Percentiles rank a stretch among this genome's conserved stretches.
Evolutionary conservation across 2,797 vertebrate species (phyloP).

Genomic region (Danionella dracula): DNA sequence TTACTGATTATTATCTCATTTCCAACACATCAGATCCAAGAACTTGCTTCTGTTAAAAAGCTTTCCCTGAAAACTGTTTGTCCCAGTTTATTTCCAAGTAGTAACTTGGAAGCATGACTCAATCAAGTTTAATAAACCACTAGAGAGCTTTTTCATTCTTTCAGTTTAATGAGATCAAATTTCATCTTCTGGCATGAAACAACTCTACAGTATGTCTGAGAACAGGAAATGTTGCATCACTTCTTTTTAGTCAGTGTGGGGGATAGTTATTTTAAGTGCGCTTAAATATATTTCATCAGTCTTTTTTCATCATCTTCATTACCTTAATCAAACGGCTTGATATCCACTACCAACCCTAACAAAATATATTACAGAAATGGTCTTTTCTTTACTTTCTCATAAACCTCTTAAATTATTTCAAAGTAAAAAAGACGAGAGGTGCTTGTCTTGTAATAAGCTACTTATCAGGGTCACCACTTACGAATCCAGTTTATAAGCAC

Average conservation of each 20-base stretch:
- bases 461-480: too few species aligned
- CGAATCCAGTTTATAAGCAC: too few species aligned
- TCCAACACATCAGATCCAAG: too few species aligned
- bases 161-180: constrained; percentile 23
- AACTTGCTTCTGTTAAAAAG: too few species aligned
- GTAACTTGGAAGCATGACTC: constrained; percentile 31
- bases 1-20: too few species aligned
- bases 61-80: background rate
- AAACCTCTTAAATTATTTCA: too few species aligned
- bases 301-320: constrained; percentile 22
- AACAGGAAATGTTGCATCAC: constrained; percentile 7
- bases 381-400: too few species aligned
- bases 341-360: background rate
- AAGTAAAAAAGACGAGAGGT: too few species aligned
- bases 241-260: background rate
- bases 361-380: too few species aligned
- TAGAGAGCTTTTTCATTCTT: constrained; percentile 16
- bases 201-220: background rate
- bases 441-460: too few species aligned
- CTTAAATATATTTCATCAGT: constrained; percentile 21
- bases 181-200: background rate
- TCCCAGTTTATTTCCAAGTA: constrained; percentile 12
- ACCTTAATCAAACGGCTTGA: background rate
- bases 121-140: constrained; percentile 31
- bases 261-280: too few species aligned